Base-by-base conservation (phyloP, 2,888 invertebrate species). In the Coleophora flavipennella region DNA sequence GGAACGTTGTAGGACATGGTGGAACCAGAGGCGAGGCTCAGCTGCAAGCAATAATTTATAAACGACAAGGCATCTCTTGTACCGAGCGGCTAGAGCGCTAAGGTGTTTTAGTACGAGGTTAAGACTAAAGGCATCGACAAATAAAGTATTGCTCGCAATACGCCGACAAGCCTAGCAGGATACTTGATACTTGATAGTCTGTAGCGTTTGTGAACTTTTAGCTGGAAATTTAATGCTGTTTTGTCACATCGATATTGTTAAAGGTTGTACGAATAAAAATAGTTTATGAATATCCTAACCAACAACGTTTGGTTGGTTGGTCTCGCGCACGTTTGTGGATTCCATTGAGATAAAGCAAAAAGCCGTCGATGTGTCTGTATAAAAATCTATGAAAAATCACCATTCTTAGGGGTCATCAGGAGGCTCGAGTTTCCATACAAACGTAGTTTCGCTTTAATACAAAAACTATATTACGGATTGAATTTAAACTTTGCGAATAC, bases 31-130 rank as follows among this genome's bases (percentile, higher is more conserved):
- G 50, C 50, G 51, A 50, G 54, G 56, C 57, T 55, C 55, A 53
- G 56, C 50, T 45, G 45, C 50, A 46, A 55, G 63, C 57, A 51
- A 75, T 78, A 71, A 70, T 67, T 79, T 77, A 77, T 64, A 56
- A 38, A 55, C 50, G 71, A 74, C 75, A 64, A 59, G 57, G 62
- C 71, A 71, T 67, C 57, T 66, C 58, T 54, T 71, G 76, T 78
- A 20, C 20, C 20, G 20, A 20, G 20, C 20, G 20, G 20, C 6
- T 20, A 6, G 6, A 20, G 3, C 20, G 6, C 20, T 20, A 6
- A 20, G 20, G 20, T 67, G 69, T 58, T 28, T 59, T 51, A 54
- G 50, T 51, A 50, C 50, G 45, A 50, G 44, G 38, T 51, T 45
- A 11, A 10, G 29, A 29, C 29, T 11, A 29, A 11, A 29, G 20